Percentiles rank a stretch among this genome's conserved stretches.
These are phyloP conservation scores for Acrossocheilus wenchowensis DNA, from an alignment of 2,797 vertebrate genomes.

Conservation along the genomic window DNA sequence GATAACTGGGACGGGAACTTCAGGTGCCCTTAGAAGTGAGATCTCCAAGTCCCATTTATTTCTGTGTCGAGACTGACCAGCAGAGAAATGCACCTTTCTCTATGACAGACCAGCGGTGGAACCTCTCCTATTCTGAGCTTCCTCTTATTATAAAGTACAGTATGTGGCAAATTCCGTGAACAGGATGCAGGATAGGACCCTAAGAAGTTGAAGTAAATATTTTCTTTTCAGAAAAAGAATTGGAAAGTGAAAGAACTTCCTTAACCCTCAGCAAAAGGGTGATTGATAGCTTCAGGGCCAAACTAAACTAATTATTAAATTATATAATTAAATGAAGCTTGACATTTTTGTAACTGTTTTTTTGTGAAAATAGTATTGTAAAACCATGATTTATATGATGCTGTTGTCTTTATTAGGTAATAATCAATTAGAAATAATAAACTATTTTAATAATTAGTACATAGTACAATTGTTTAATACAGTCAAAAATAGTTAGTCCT, in stretches of 20 bases:
- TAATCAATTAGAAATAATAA: not conserved
- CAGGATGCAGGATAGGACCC: not conserved
- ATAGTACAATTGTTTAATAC: not conserved
- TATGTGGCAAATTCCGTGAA: not conserved
- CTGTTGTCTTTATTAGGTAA: not conserved
- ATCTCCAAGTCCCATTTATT: constrained; percentile 5
- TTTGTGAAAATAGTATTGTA: not conserved
- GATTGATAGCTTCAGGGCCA: not conserved
- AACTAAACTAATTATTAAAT: not conserved
- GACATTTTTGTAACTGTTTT: not conserved
- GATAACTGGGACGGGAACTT: constrained; percentile 49
- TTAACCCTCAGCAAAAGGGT: not conserved
- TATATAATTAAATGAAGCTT: not conserved
- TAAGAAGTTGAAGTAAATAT: not conserved
- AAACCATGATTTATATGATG: not conserved
- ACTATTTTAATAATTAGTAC: too few relatives aligned
- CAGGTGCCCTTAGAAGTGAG: constrained; percentile 32
- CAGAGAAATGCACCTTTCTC: not conserved
- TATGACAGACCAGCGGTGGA: constrained; percentile 23
- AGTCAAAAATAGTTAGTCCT: not conserved
- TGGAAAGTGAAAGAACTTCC: not conserved
- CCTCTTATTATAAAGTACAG: not conserved
- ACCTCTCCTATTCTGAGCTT: not conserved
- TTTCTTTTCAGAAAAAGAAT: not conserved
- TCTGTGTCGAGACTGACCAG: constrained; percentile 26